Conservation (phyloP, 2,888 invertebrate genomes). For the Celastrina argiolus region DNA sequence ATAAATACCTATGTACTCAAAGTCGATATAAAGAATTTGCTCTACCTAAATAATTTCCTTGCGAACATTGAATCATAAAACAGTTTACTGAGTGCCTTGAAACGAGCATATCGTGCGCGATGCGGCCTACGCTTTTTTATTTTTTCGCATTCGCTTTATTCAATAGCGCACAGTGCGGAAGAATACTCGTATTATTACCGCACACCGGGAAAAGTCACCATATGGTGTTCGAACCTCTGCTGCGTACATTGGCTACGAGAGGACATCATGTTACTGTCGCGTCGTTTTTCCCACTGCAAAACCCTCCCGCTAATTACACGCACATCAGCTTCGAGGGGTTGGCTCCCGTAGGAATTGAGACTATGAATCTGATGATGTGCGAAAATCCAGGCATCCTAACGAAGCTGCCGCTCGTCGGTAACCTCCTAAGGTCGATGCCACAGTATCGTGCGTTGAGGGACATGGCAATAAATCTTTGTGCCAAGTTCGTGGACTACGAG, state of each 20-base stretch:
- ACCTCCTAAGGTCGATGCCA: slow-evolving; percentile 42
- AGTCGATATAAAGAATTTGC: background rate
- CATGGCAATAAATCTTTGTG: slow-evolving; percentile 56
- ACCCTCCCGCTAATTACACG: slow-evolving; percentile 66
- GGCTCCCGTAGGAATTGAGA: slow-evolving; percentile 53
- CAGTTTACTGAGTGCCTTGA: slow-evolving; percentile 1
- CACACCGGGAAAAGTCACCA: slow-evolving; percentile 81
- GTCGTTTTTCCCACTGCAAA: slow-evolving; percentile 75
- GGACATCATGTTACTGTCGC: slow-evolving; percentile 80
- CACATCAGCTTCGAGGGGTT: slow-evolving; percentile 63
- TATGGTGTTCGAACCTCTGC: slow-evolving; percentile 76
- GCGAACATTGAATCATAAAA: background rate
- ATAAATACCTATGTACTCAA: too few species aligned
- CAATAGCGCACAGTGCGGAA: slow-evolving; percentile 31
- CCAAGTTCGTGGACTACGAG: slow-evolving; percentile 55
- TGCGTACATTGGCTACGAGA: slow-evolving; percentile 71
- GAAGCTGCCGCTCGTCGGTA: slow-evolving; percentile 45
- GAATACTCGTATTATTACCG: slow-evolving; percentile 62
- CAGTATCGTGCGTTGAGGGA: slow-evolving; percentile 53
- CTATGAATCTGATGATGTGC: slow-evolving; percentile 49
- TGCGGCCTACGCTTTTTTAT: slow-evolving; percentile 6
- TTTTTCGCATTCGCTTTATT: slow-evolving; percentile 2
- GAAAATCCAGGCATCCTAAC: slow-evolving; percentile 45
- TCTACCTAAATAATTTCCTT: background rate
- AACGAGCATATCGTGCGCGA: slow-evolving; percentile 5